Percentiles rank a stretch among this genome's conserved stretches.
Evolutionary conservation across 2,888 invertebrate species (phyloP).

Genomic region (Pasiphila rectangulata): DNA sequence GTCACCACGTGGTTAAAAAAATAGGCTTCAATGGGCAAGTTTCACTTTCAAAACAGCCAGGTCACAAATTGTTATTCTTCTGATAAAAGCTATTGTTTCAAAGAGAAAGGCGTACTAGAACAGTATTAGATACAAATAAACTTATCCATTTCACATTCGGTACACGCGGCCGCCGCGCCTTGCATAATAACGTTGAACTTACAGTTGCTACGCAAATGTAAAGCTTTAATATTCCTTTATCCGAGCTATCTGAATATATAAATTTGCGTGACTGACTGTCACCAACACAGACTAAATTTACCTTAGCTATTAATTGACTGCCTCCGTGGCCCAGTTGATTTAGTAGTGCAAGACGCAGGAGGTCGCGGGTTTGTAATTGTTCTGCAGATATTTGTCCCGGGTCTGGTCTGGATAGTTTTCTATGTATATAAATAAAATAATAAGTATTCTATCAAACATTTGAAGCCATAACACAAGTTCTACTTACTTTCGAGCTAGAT

Average conservation of each 20-base stretch:
- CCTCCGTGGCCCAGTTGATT: too few species aligned
- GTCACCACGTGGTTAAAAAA: not conserved
- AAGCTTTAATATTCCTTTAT: slow-evolving; percentile 2
- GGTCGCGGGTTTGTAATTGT: too few species aligned
- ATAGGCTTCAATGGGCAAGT: too few species aligned
- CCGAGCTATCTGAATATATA: not conserved
- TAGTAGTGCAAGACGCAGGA: too few species aligned
- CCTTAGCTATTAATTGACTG: too few species aligned
- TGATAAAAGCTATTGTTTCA: slow-evolving; percentile 28
- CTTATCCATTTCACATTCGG: slow-evolving; percentile 30
- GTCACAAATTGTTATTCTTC: slow-evolving; percentile 21
- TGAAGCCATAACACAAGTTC: too few species aligned
- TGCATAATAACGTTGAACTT: slow-evolving; percentile 27
- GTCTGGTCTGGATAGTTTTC: too few species aligned
- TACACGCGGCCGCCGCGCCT: slow-evolving; percentile 21
- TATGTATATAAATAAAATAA: too few species aligned
- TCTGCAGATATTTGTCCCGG: too few species aligned
- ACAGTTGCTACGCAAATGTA: slow-evolving; percentile 25
- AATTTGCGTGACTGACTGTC: not conserved
- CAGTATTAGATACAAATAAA: slow-evolving; percentile 30
- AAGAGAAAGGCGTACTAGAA: slow-evolving; percentile 31
- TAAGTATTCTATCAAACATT: too few species aligned
- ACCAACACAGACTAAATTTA: not conserved
- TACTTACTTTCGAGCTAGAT: too few species aligned
- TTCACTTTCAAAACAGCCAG: slow-evolving; percentile 14